These are phyloP conservation scores for Oncorhynchus gorbuscha DNA, from an alignment of 2,113 vertebrate species.

Conservation along the genomic window DNA sequence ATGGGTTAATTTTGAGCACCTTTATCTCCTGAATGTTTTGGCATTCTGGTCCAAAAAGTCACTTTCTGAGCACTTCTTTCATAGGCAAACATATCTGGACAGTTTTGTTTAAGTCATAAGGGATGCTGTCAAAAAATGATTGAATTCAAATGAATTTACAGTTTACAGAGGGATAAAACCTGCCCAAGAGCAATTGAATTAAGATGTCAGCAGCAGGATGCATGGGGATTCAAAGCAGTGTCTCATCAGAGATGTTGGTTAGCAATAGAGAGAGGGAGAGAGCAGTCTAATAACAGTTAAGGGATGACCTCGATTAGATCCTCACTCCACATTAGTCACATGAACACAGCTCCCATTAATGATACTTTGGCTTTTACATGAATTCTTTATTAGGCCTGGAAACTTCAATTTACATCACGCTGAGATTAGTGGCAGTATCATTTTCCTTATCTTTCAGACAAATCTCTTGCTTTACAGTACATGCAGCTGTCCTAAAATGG, in stretches of 20 bases:
- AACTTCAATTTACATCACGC: constrained; percentile 41
- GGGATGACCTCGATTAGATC: constrained; percentile 18
- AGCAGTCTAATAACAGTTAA: constrained; percentile 8
- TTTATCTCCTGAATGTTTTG: too few relatives aligned
- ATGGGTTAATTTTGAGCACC: too few relatives aligned
- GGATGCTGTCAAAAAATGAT: too few relatives aligned
- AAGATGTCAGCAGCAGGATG: constrained; percentile 46
- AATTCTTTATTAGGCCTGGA: constrained; percentile 47
- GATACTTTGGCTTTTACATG: constrained; percentile 39
- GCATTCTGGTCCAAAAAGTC: too few relatives aligned
- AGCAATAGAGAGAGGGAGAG: constrained; percentile 15
- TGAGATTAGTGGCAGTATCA: constrained; percentile 12
- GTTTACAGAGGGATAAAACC: constrained; percentile 25
- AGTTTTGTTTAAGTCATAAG: too few relatives aligned
- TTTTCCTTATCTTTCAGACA: neutral
- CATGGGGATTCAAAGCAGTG: constrained; percentile 15
- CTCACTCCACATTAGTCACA: constrained; percentile 36
- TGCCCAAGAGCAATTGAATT: constrained; percentile 38
- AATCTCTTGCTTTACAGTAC: too few relatives aligned
- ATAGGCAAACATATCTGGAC: too few relatives aligned
- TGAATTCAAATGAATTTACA: too few relatives aligned
- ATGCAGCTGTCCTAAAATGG: neutral
- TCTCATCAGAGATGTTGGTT: constrained; percentile 20
- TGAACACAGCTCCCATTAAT: constrained; percentile 38
- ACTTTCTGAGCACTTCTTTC: too few relatives aligned